These are phyloP conservation scores for Drosophila phalerata DNA, from an alignment of 2,888 invertebrate species.

Conservation along the genomic window DNA sequence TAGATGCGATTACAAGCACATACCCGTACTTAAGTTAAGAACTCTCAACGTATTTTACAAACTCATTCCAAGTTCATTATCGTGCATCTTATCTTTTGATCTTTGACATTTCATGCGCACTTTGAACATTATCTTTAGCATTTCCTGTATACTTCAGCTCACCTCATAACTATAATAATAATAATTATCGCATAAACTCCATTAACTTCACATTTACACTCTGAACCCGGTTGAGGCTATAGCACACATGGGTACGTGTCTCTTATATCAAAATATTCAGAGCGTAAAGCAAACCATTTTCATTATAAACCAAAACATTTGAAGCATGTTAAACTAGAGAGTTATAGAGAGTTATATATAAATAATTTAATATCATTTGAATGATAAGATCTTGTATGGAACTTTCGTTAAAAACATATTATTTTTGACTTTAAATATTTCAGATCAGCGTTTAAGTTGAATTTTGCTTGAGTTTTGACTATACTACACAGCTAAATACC, in stretches of 20 bases:
- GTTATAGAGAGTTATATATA: slow-evolving; percentile 24
- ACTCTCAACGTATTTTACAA: slow-evolving; percentile 25
- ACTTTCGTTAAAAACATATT: not conserved
- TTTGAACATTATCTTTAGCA: slow-evolving; percentile 36
- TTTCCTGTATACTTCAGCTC: slow-evolving; percentile 21
- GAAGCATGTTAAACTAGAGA: slow-evolving; percentile 63
- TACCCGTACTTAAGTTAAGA: slow-evolving; percentile 37
- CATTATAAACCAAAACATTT: slow-evolving; percentile 50
- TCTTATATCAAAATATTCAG: slow-evolving; percentile 56
- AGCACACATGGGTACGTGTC: slow-evolving; percentile 18
- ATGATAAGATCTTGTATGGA: not conserved
- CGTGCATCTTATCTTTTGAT: slow-evolving; percentile 6
- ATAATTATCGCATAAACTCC: slow-evolving; percentile 69
- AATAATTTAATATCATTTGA: slow-evolving; percentile 1
- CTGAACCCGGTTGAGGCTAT: slow-evolving; percentile 45
- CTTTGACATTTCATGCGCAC: slow-evolving; percentile 23
- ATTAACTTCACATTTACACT: slow-evolving; percentile 67
- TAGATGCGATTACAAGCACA: slow-evolving; percentile 8
- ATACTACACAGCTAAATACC: not conserved
- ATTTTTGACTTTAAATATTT: not conserved
- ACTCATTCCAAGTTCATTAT: slow-evolving; percentile 5
- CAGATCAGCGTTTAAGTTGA: not conserved
- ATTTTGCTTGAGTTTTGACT: not conserved
- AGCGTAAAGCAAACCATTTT: slow-evolving; percentile 69
- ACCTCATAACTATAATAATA: slow-evolving; percentile 48